A percentile compares a stretch with the other conserved stretches of the same genome.
Conservation (phyloP, 2,113 vertebrate species). For the Charina bottae region DNA sequence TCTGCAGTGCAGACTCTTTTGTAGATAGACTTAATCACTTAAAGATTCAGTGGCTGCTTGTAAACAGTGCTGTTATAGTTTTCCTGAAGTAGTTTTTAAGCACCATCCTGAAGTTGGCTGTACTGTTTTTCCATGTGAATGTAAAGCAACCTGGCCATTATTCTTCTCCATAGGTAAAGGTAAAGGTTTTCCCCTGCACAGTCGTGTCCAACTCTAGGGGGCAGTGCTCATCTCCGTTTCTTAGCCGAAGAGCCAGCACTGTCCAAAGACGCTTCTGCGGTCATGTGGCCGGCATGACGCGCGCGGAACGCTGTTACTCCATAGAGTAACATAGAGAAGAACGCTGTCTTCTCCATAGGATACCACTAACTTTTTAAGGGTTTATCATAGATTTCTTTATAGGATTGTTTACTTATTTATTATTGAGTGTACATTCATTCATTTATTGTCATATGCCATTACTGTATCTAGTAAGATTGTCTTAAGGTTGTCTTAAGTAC, state of each 20-base stretch:
- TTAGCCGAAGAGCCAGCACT: no score
- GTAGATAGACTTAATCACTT: neutral
- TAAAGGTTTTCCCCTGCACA: no score
- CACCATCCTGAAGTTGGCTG: neutral
- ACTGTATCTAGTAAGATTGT: constrained; percentile 26
- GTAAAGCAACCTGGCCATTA: constrained; percentile 4
- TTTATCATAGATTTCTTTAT: constrained; percentile 10
- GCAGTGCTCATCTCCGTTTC: no score
- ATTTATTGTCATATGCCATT: constrained; percentile 20
- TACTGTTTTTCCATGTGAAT: neutral
- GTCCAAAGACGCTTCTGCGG: no score
- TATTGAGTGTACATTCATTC: neutral
- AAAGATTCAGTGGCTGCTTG: neutral
- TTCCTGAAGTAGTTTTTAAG: neutral
- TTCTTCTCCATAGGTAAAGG: constrained; percentile 12
- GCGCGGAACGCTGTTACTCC: no score
- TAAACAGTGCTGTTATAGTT: neutral
- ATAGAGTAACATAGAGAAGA: no score
- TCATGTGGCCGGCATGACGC: no score
- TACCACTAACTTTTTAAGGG: constrained; percentile 3
- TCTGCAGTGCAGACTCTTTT: neutral
- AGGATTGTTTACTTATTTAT: neutral
- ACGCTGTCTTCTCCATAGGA: constrained; percentile 7
- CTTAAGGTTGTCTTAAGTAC: constrained; percentile 26
- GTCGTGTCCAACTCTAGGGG: no score